Evolutionary conservation across 2,888 invertebrate species (phyloP), one percentile per base, ranked within the genome.

Genomic region (Spisula solida): DNA sequence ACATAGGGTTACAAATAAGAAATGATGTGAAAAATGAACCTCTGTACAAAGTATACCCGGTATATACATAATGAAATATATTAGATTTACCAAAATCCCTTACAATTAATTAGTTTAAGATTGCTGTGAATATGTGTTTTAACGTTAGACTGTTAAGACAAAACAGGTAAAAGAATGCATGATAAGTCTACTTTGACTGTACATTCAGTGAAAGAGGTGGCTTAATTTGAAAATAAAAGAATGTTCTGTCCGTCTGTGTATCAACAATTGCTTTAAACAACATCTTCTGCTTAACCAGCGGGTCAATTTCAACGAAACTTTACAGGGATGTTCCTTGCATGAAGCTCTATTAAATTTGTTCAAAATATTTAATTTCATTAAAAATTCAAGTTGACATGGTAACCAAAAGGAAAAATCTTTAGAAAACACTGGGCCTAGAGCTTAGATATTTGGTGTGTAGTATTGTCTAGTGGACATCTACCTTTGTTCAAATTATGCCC

Each of bases 391-490:
- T 41, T 41, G 41, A 41, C 55, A 55, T 55, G 55, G 55, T 20
- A 55, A 55, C 55, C 18, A 55, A 55, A 55, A 18, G 18, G 14
- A 18, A 14, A 18, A 18, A 20, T 51, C 51, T 41, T 41, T 41
- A 29, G 25, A 55, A 81, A 8, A 51, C 81, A 25, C 12, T 48
- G 55, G 81, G 29, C 81, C 55, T 81, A 81, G 81, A 81, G 81
- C 81, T 81, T 81, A 56, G 81, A 81, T 81, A 81, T 81, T 81
- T 81, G 16, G 81, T 34, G 48, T 81, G 56, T 29, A 16, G 56
- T 29, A 81, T 56, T 56, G 31, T 56, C 56, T 81, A 56, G 81
- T 56, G 31, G 56, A 14, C 56, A 29, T 81, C 56, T 55, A 56
- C 31, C 55, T 48, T 80, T 80, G n/a, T 47, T 80, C 47, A 80